A percentile compares a stretch with the other conserved stretches of the same genome.
These are phyloP conservation scores for Atta colombica DNA, from an alignment of 1,140 invertebrate species.

Conservation along the genomic window DNA sequence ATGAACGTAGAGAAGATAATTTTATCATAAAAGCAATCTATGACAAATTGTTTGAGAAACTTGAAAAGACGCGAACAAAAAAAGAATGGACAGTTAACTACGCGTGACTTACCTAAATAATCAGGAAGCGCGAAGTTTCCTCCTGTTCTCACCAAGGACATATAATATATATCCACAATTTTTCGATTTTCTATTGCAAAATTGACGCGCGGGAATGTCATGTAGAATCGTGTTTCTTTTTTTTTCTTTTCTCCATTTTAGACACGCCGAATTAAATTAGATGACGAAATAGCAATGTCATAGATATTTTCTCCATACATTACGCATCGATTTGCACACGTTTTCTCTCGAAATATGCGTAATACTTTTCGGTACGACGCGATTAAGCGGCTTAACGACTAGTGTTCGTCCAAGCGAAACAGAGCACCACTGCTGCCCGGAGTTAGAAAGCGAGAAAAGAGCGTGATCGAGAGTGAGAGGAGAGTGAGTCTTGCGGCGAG, in stretches of 20 bases:
- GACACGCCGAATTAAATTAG: background rate
- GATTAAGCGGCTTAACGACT: conserved; percentile 25
- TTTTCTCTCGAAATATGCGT: conserved; percentile 57
- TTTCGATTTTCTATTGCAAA: conserved; percentile 35
- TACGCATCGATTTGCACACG: conserved; percentile 33
- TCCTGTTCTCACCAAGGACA: conserved; percentile 31
- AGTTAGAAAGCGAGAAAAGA: conserved; percentile 56
- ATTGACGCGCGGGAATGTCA: background rate
- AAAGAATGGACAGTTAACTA: conserved; percentile 24
- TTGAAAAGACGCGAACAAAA: conserved; percentile 29
- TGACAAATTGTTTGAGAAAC: conserved; percentile 26
- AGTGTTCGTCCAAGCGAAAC: conserved; percentile 2
- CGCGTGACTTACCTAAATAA: conserved; percentile 48
- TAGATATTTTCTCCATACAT: conserved; percentile 38
- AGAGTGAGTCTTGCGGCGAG: conserved; percentile 37
- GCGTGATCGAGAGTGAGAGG: conserved; percentile 33
- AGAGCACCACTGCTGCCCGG: conserved; percentile 3
- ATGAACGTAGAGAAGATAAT: background rate
- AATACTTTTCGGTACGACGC: conserved; percentile 29
- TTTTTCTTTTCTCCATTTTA: background rate
- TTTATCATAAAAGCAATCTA: background rate
- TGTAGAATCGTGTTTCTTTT: conserved; percentile 12
- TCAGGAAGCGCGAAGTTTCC: conserved; percentile 57
- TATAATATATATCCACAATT: conserved; percentile 37
- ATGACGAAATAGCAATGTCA: conserved; percentile 1